Evolutionary conservation across 2,888 invertebrate genomes (phyloP).

Genomic region (Sesamia inferens): DNA sequence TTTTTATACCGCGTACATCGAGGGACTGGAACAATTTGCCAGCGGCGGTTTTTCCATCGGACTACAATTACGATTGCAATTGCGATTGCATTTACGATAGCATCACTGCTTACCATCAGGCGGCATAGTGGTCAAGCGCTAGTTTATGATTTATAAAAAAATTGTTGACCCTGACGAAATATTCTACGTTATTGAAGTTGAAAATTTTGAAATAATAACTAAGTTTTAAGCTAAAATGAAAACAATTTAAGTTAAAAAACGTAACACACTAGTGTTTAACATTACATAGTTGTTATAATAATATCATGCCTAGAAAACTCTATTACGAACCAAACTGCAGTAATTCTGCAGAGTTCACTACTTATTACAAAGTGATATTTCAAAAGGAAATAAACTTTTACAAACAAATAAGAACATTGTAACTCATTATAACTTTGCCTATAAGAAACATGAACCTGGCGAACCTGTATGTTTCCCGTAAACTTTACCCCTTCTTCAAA

Average conservation of each 20-base stretch:
- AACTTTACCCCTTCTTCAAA: constrained; percentile 63
- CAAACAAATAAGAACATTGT: constrained; percentile 69
- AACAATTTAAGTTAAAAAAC: constrained; percentile 14
- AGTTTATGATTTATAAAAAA: no score
- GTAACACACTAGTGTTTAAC: constrained; percentile 10
- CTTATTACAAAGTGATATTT: constrained; percentile 68
- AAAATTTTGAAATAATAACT: background rate
- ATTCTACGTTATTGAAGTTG: background rate
- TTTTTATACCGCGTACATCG: no score
- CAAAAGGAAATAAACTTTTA: constrained; percentile 63
- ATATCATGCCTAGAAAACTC: constrained; percentile 27
- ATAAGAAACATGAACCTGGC: constrained; percentile 65
- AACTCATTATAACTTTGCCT: constrained; percentile 78
- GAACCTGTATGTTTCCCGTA: constrained; percentile 59
- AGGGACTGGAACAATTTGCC: no score
- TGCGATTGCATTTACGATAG: no score
- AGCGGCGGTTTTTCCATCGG: no score
- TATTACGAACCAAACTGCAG: constrained; percentile 53
- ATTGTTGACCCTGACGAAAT: background rate
- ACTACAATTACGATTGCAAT: no score
- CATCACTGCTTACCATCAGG: no score
- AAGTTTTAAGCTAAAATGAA: background rate
- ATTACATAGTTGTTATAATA: constrained; percentile 1
- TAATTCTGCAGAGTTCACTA: constrained; percentile 56
- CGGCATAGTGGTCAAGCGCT: no score